These are phyloP conservation scores for Diaphora mendica DNA, from an alignment of 2,888 invertebrate genomes.

Conservation along the genomic window DNA sequence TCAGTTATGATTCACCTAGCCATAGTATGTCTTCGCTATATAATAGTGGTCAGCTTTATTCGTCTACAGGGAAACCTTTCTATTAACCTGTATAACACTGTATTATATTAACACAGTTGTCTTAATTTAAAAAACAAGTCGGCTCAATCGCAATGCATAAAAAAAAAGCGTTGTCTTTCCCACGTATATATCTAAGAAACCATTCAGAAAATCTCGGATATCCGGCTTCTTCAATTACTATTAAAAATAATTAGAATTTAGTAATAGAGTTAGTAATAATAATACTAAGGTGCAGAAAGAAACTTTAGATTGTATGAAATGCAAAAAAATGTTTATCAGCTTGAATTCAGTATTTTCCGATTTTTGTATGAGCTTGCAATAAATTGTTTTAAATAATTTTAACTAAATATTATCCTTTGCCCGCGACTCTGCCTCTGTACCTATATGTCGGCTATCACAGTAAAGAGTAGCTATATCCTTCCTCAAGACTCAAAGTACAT, in stretches of 20 bases:
- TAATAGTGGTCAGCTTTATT: background rate
- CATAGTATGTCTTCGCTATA: background rate
- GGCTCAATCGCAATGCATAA: background rate
- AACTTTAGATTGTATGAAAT: too few relatives aligned
- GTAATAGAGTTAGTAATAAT: background rate
- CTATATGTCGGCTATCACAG: too few relatives aligned
- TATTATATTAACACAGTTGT: background rate
- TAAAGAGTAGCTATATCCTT: too few relatives aligned
- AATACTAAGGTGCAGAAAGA: too few relatives aligned
- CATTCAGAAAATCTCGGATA: background rate
- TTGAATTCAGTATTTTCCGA: background rate
- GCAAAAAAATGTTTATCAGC: background rate
- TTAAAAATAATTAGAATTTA: background rate
- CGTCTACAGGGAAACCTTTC: background rate
- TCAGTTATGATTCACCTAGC: background rate
- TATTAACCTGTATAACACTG: background rate
- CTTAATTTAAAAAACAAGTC: background rate
- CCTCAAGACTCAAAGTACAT: too few relatives aligned
- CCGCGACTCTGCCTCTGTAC: too few relatives aligned
- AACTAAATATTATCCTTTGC: too few relatives aligned
- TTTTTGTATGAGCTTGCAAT: background rate
- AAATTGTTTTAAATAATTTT: background rate
- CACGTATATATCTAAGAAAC: too few relatives aligned
- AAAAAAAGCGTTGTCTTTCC: too few relatives aligned
- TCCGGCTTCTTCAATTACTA: background rate